Evolutionary conservation across 2,797 vertebrate genomes (phyloP).

Genomic region (Pangasius larnaudii): DNA sequence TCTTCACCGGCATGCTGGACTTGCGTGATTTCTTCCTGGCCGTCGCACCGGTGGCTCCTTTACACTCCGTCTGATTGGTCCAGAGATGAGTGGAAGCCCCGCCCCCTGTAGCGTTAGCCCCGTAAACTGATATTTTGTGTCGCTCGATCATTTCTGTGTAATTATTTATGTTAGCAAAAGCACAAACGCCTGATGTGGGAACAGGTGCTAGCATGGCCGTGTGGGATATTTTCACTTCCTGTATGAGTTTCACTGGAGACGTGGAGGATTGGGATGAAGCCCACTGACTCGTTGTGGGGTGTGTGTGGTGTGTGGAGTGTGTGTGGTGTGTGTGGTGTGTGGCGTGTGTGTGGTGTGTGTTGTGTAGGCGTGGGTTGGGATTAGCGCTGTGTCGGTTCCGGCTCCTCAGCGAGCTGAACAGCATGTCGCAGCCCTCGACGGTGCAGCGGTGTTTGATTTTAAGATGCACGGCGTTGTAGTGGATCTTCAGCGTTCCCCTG

Average conservation of each 20-base stretch:
- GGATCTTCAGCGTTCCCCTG: slow-evolving; percentile 97
- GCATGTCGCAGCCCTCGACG: slow-evolving; percentile 89
- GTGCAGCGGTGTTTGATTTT: slow-evolving; percentile 96
- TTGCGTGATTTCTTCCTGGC: slow-evolving; percentile 90
- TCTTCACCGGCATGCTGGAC: slow-evolving; percentile 93
- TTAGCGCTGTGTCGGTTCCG: slow-evolving; percentile 95
- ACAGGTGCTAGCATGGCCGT: not conserved
- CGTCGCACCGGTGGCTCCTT: not conserved
- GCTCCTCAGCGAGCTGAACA: slow-evolving; percentile 92
- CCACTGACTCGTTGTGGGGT: not conserved
- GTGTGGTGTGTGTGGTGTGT: slow-evolving; percentile 63
- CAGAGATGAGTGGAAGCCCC: not conserved
- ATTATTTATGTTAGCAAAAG: slow-evolving; percentile 1
- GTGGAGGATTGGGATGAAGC: not conserved
- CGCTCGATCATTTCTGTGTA: slow-evolving; percentile 52
- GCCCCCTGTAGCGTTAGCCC: slow-evolving; percentile 33
- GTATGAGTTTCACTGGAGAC: not conserved
- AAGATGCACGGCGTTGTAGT: slow-evolving; percentile 94
- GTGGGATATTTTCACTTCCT: not conserved
- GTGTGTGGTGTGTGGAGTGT: not conserved
- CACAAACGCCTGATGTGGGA: slow-evolving; percentile 70
- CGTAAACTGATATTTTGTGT: slow-evolving; percentile 65
- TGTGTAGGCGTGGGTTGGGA: slow-evolving; percentile 93
- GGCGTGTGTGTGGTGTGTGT: slow-evolving; percentile 56
- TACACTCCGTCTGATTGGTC: slow-evolving; percentile 61